A percentile compares a stretch with the other conserved stretches of the same genome.
Conservation (phyloP, 2,888 invertebrate species). For the Dysmachus trigonus region DNA sequence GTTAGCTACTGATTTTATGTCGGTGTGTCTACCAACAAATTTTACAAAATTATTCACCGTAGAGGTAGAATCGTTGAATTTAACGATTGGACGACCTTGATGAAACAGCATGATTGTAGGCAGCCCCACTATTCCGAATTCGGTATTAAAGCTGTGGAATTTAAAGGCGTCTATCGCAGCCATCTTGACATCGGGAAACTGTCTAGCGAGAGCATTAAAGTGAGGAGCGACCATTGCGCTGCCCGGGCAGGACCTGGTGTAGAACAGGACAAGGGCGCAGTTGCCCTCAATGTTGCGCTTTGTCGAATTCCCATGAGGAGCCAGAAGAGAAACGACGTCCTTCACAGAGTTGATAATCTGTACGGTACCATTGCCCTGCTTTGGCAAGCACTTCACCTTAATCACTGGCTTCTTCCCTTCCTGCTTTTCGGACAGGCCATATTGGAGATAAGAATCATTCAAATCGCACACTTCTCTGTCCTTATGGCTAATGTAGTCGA, state of each 20-base stretch:
- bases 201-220: slow-evolving; percentile 87
- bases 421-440: not conserved
- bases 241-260: slow-evolving; percentile 88
- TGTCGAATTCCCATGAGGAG: slow-evolving; percentile 61
- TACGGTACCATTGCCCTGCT: slow-evolving; percentile 52
- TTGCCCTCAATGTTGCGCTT: slow-evolving; percentile 72
- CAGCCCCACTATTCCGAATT: slow-evolving; percentile 90
- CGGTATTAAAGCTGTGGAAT: slow-evolving; percentile 85
- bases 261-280: slow-evolving; percentile 87
- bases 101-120: slow-evolving; percentile 90
- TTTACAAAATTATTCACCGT: slow-evolving; percentile 80
- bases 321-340: slow-evolving; percentile 59
- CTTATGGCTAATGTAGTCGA: slow-evolving; percentile 55
- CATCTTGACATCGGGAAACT: slow-evolving; percentile 86
- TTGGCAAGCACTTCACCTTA: slow-evolving; percentile 59
- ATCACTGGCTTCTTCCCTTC: slow-evolving; percentile 56
- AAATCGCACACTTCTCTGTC: slow-evolving; percentile 55
- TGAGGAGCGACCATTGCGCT: slow-evolving; percentile 90
- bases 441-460: slow-evolving; percentile 52
- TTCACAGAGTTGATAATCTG: slow-evolving; percentile 59
- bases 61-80: slow-evolving; percentile 84
- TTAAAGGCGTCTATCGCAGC: slow-evolving; percentile 90
- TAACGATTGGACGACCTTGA: slow-evolving; percentile 84
- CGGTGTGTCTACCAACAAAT: slow-evolving; percentile 81
- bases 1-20: slow-evolving; percentile 69